A percentile compares a stretch with the other conserved stretches of the same genome.
These are phyloP conservation scores for Sicus ferrugineus DNA, from an alignment of 2,888 invertebrate species.

Conservation along the genomic window DNA sequence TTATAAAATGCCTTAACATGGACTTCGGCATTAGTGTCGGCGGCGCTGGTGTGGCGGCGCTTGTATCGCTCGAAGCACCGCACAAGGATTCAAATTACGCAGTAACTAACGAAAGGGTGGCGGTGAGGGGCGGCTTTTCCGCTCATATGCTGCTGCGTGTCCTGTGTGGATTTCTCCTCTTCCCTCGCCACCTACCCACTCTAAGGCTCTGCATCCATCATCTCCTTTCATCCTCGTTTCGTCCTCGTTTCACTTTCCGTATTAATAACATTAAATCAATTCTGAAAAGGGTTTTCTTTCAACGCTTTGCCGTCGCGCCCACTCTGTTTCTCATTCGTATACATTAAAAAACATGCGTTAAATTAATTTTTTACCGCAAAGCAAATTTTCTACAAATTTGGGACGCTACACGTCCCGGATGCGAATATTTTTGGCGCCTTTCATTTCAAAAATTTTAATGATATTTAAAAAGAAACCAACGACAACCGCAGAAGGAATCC, in stretches of 20 bases:
- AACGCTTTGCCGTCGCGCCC: constrained; percentile 12
- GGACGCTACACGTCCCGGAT: constrained; percentile 8
- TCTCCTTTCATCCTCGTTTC: not conserved
- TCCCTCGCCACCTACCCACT: not conserved
- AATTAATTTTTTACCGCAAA: constrained; percentile 55
- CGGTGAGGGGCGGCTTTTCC: too few relatives aligned
- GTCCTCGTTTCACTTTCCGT: constrained; percentile 38
- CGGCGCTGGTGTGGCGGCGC: not conserved
- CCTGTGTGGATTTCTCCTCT: not conserved
- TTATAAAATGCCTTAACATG: constrained; percentile 59
- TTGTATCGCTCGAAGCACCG: not conserved
- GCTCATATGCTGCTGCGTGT: not conserved
- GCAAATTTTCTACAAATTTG: constrained; percentile 54
- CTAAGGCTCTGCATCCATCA: too few relatives aligned
- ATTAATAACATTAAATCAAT: constrained; percentile 60
- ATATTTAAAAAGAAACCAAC: not conserved
- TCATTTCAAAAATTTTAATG: constrained; percentile 21
- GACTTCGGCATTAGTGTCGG: constrained; percentile 49
- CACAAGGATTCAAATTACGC: constrained; percentile 18
- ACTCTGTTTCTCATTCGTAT: not conserved
- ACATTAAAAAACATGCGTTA: constrained; percentile 53
- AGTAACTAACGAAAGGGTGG: too few relatives aligned
- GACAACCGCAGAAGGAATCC: not conserved
- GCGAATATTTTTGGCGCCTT: constrained; percentile 25
- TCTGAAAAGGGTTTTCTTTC: constrained; percentile 44